phyloP scores from a whole-genome alignment of 1,140 invertebrate genomes.

The Pseudoatta argentina region DNA sequence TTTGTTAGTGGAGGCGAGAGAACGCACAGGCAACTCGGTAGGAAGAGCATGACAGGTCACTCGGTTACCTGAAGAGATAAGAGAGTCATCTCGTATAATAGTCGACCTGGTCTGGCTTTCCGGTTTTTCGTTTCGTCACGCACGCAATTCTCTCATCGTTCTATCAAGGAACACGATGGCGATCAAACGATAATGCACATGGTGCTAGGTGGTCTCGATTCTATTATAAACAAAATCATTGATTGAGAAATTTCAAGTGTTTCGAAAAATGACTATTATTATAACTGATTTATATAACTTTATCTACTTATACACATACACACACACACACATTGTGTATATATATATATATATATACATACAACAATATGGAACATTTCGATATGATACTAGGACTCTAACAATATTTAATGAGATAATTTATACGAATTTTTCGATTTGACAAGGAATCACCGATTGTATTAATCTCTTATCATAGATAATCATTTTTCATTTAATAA shows the following conservation, averaged over 20 bases:
- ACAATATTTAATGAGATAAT: constrained; percentile 71
- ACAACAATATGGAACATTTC: constrained; percentile 34
- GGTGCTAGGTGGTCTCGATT: constrained; percentile 5
- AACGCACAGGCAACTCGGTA: constrained; percentile 51
- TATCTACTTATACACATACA: too few relatives aligned
- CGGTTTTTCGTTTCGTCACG: constrained; percentile 55
- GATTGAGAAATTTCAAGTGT: constrained; percentile 10
- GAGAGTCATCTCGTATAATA: constrained; percentile 82
- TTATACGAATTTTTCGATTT: constrained; percentile 58
- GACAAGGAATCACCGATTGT: constrained; percentile 69
- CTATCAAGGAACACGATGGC: constrained; percentile 32
- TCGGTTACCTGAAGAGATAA: constrained; percentile 77
- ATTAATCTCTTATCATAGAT: constrained; percentile 67
- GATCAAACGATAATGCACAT: neutral
- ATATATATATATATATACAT: neutral
- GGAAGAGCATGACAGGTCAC: constrained; percentile 64
- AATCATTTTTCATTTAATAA: constrained; percentile 59
- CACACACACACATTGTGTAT: too few relatives aligned
- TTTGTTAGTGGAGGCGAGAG: constrained; percentile 13
- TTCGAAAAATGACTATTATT: constrained; percentile 20
- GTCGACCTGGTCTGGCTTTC: constrained; percentile 52
- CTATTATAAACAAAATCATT: neutral
- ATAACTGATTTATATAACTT: constrained; percentile 8
- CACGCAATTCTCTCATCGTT: constrained; percentile 51
- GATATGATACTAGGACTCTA: constrained; percentile 68